Conservation (phyloP, 2,888 invertebrate species). For the Andricus curvator region DNA sequence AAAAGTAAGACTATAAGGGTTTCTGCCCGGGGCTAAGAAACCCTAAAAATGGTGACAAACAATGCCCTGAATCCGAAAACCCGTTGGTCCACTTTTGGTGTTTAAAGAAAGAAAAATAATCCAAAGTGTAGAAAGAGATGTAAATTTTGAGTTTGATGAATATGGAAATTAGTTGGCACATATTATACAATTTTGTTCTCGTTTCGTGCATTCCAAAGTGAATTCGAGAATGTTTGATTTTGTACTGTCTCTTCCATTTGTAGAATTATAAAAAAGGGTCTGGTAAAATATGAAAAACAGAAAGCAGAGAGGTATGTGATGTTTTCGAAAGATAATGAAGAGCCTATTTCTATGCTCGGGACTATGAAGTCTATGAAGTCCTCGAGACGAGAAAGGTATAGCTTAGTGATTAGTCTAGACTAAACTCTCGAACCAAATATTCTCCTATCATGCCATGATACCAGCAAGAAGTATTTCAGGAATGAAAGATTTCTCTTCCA, state of each 20-base stretch:
- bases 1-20: too few species aligned
- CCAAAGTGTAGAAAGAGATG: too few species aligned
- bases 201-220: too few species aligned
- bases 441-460: not conserved
- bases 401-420: not conserved
- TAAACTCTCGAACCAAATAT: not conserved
- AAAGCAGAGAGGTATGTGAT: not conserved
- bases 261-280: not conserved
- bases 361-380: not conserved
- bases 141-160: too few species aligned
- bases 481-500: not conserved
- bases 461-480: not conserved
- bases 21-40: too few species aligned
- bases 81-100: too few species aligned
- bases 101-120: too few species aligned
- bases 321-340: conserved; percentile 1
- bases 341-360: not conserved
- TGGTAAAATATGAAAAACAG: not conserved
- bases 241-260: not conserved
- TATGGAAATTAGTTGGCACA: too few species aligned
- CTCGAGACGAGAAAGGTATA: not conserved
- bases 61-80: not conserved
- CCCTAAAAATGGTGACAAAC: not conserved
- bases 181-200: too few species aligned
- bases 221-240: not conserved